Base-by-base conservation (phyloP, 2,113 vertebrate genomes). In the Colinus virginianus region DNA sequence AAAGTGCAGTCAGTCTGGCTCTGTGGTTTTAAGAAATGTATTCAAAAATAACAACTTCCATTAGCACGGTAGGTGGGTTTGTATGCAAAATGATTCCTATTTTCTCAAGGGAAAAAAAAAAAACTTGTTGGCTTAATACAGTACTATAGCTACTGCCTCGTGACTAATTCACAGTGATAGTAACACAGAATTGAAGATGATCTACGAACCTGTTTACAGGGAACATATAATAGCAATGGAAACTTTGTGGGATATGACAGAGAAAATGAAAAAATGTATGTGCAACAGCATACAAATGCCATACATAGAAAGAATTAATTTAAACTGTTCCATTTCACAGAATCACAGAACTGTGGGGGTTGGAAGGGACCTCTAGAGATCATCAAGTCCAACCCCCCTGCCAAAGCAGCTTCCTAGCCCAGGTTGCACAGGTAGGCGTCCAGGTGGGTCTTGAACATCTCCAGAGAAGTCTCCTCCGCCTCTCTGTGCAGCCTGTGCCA, bases 31-130 rank as follows among this genome's bases (percentile, higher is more conserved):
- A 85, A 90, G 90, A 80, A 94, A 77, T 3, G 11, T 56, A 94
- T 96, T 96, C 88, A 76, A 84, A 88, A 89, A 58, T 86, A 94
- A 86, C 80, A 90, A 69, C 40, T 25, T 91, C 84, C 63, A 92
- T 94, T 95, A 95, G 88, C 79, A 92, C 42, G 1, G 85, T 90
- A 74, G 95, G 90, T 79, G 76, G 87, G 70, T 94, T 84, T 71
- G 56, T 92, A 95, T 86, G 93, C 95, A 95, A 82, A 91, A 75
- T 82, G 77, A 96, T 84, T 89, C 84, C 64, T 85, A 19, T 56
- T 86, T 69, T 87, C 87, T 89, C 86, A 64, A 3, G 80, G 91
- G 90, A 70, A 87, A 92, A 28, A 45, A 92, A 86, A 45, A 92
- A 86, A 38, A 36, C 67, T 46, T 42, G 64, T 75, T 89, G 49